A percentile compares a stretch with the other conserved stretches of the same genome.
Evolutionary conservation across 2,888 invertebrate genomes (phyloP).

Genomic region (Crioceris asparagi): DNA sequence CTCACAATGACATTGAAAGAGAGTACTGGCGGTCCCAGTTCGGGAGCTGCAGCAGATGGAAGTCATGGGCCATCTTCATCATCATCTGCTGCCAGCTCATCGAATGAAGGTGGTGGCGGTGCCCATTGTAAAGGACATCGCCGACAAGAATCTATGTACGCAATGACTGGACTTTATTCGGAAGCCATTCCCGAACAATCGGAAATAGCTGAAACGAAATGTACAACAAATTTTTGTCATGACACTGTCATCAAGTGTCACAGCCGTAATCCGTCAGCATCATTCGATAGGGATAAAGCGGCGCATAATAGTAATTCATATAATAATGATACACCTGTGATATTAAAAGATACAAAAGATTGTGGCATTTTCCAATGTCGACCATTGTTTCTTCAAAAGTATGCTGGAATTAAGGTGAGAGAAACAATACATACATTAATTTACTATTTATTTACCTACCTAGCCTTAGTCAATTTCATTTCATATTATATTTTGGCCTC

Average conservation of each 20-base stretch:
- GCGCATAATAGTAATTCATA: conserved; percentile 46
- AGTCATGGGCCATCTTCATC: conserved; percentile 16
- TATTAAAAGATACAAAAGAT: conserved; percentile 59
- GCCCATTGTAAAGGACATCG: conserved; percentile 37
- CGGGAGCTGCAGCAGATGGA: conserved; percentile 7
- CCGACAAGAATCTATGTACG: conserved; percentile 81
- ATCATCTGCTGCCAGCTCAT: no score
- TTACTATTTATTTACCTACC: no score
- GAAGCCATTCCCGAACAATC: conserved; percentile 55
- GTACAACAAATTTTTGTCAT: conserved; percentile 31
- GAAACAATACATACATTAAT: background rate
- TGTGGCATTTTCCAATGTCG: conserved; percentile 83
- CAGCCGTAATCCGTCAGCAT: conserved; percentile 70
- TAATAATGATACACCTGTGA: conserved; percentile 48
- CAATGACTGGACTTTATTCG: conserved; percentile 77
- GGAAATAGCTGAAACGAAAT: conserved; percentile 38
- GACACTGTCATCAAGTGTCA: conserved; percentile 56
- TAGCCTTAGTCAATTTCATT: no score
- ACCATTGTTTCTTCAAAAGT: conserved; percentile 74
- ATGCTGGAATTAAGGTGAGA: conserved; percentile 77
- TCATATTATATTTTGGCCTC: no score
- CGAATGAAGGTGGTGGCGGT: conserved; percentile 13
- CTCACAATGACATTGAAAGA: no score
- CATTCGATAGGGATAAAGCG: conserved; percentile 58
- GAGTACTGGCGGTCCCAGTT: no score